phyloP scores from a whole-genome alignment of 2,888 invertebrate species.

The Cerastis rubricosa region DNA sequence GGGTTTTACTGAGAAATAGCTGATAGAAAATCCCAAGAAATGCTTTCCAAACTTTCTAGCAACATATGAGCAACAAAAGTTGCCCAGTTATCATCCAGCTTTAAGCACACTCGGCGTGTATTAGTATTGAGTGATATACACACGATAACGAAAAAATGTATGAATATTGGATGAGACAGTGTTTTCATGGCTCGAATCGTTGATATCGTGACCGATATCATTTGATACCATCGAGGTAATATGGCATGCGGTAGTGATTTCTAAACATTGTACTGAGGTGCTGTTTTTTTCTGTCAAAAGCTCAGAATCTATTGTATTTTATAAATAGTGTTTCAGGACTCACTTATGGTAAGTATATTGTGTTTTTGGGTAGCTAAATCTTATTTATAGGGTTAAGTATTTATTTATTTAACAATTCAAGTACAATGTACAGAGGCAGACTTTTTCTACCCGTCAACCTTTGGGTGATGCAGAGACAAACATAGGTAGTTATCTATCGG shows the following conservation, averaged over 20 bases:
- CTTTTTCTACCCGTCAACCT: no score
- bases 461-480: no score
- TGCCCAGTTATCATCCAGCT: slow-evolving; percentile 13
- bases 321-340: background rate
- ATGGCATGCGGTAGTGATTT: slow-evolving; percentile 30
- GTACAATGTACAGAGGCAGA: no score
- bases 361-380: background rate
- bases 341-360: slow-evolving; percentile 7
- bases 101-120: slow-evolving; percentile 29
- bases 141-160: slow-evolving; percentile 44
- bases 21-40: background rate
- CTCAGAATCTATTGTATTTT: background rate
- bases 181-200: slow-evolving; percentile 37
- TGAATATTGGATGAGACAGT: slow-evolving; percentile 53
- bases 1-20: no score
- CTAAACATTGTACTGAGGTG: slow-evolving; percentile 11
- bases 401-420: no score
- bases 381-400: background rate
- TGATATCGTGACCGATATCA: slow-evolving; percentile 43
- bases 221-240: slow-evolving; percentile 32
- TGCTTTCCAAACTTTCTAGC: background rate
- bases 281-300: background rate
- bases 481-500: no score
- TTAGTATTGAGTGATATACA: slow-evolving; percentile 32
- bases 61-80: slow-evolving; percentile 16